Base-by-base conservation (phyloP, 2,113 vertebrate genomes). In the Pipra filicauda region DNA sequence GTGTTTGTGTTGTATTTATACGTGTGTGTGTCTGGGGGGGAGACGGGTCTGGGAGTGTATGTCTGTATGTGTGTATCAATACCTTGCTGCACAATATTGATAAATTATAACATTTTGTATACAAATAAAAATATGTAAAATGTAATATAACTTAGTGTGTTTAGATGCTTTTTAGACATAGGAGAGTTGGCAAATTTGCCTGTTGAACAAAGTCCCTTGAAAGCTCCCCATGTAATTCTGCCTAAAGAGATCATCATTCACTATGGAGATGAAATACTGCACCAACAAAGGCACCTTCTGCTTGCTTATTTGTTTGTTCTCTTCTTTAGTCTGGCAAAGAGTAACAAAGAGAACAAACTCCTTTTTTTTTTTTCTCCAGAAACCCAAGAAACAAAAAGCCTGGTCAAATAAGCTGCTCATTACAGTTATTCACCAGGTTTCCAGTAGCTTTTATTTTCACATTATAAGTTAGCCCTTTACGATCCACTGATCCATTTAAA, bases 101-200 rank as follows among this genome's bases (percentile, higher is more conserved):
- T 95, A 98, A 98, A 96, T 97, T 87, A 98, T 93, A 78, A 97
- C 95, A 85, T 98, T 98, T 98, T 98, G 96, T 98, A 98, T 85
- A 95, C 95, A 96, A 98, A 97, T 96, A 98, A 98, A 98, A 81
- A 51, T 65, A 90, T 93, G 88, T 88, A 91, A 97, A 78, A 91
- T 62, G 11, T 76, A 95, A 81, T 79, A 67, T 39, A 80, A 81
- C 33, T 81, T 64, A 22, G 62, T 89, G 90, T 72, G 70, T 92
- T 86, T 87, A 93, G 66, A 75, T 97, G 44, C 52, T 91, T 95
- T 69, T 69, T 57, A 71, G 71, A 84, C 75, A 84, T 55, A 77
- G 58, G 48, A 51, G 18, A 48, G 39, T 28, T 64, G 33, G 79
- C 18, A 89, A 54, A 91, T 41, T 17, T 94, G 49, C 61, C 57